Evolutionary conservation across 2,113 vertebrate genomes (phyloP).

Genomic region (Vombatus ursinus): DNA sequence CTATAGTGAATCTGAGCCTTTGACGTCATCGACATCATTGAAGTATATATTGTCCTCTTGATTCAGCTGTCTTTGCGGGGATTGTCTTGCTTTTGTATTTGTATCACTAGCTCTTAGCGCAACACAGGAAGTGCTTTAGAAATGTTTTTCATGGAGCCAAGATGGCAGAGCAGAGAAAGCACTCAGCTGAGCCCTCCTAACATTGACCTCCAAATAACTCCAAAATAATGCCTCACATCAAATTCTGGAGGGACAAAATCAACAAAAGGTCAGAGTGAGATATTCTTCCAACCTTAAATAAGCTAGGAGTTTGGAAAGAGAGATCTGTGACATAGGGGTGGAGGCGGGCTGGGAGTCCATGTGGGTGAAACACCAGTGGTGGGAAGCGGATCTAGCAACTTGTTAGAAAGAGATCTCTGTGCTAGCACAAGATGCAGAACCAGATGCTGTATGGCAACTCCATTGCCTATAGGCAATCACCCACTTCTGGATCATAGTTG

Average conservation of each 20-base stretch:
- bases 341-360: not conserved
- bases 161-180: not conserved
- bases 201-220: not conserved
- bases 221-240: not conserved
- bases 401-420: not conserved
- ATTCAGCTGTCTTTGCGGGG: not conserved
- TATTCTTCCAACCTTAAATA: not conserved
- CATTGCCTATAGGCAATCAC: not conserved
- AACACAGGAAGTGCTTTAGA: not conserved
- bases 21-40: not conserved
- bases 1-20: not conserved
- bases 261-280: not conserved
- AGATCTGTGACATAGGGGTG: not conserved
- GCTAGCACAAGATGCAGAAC: not conserved
- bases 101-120: not conserved
- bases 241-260: not conserved
- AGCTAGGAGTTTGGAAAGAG: not conserved
- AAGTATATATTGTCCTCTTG: not conserved
- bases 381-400: not conserved
- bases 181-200: not conserved
- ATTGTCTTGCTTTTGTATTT: not conserved
- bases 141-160: not conserved
- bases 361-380: not conserved
- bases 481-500: not conserved
- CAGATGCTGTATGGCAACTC: not conserved